These are phyloP conservation scores for Cryptoprocta ferox DNA, from an alignment of 2,797 vertebrate species.

Conservation along the genomic window DNA sequence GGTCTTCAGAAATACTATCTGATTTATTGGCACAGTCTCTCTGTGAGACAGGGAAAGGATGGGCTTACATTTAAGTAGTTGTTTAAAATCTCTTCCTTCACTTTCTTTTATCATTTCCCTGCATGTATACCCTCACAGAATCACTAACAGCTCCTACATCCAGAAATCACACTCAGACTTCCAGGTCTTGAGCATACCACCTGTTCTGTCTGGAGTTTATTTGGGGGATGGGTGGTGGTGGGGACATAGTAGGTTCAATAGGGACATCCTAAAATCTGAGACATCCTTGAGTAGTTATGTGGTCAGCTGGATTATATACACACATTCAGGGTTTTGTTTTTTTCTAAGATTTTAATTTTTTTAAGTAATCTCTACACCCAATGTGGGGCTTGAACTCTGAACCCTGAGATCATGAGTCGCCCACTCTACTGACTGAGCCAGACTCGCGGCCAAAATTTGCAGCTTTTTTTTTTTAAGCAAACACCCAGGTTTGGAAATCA, in stretches of 20 bases:
- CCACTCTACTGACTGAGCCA: not conserved
- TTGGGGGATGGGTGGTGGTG: not conserved
- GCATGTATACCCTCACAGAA: not conserved
- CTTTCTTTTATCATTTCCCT: not conserved
- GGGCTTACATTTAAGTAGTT: not conserved
- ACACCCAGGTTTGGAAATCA: not conserved
- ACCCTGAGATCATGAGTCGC: not conserved
- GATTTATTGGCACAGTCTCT: not conserved
- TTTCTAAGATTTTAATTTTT: not conserved
- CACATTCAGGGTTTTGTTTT: not conserved
- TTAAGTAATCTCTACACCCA: no score
- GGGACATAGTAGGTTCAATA: not conserved
- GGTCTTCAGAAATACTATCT: not conserved
- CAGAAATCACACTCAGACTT: not conserved
- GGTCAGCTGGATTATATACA: not conserved
- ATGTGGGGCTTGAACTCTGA: no score
- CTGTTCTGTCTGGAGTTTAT: not conserved
- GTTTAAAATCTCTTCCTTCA: not conserved
- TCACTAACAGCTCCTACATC: not conserved
- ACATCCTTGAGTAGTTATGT: not conserved
- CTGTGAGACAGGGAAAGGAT: not conserved
- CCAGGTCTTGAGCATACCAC: not conserved
- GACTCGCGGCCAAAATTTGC: not conserved
- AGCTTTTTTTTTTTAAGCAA: not conserved
- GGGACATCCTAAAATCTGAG: not conserved